Evolutionary conservation across 2,113 vertebrate species (phyloP).

Genomic region (Ahaetulla prasina): DNA sequence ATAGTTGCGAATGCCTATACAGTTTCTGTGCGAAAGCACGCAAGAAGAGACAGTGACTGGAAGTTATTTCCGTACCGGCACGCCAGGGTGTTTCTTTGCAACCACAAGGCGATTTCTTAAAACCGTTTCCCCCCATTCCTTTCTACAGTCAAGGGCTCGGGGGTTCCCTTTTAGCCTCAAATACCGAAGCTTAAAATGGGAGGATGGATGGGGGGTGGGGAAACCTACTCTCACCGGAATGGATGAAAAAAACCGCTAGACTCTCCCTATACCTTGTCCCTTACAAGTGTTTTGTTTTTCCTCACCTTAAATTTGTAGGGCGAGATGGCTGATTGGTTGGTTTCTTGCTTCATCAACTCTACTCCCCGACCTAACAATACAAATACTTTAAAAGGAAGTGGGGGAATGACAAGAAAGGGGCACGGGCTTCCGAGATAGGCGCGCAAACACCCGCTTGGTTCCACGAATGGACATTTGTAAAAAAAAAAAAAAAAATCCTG

Average conservation of each 20-base stretch:
- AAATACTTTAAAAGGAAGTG: not conserved
- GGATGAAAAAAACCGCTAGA: not conserved
- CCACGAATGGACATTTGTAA: constrained; percentile 6
- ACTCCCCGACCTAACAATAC: not conserved
- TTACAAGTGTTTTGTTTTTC: not conserved
- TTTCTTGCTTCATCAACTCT: not conserved
- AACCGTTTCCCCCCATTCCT: not conserved
- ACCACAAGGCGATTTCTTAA: not conserved
- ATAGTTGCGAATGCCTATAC: not conserved
- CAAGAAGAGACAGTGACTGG: too few species aligned
- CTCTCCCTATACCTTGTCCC: too few species aligned
- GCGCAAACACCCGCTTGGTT: not conserved
- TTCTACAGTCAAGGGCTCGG: not conserved
- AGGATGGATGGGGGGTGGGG: too few species aligned
- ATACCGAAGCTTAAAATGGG: not conserved
- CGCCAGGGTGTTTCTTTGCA: not conserved
- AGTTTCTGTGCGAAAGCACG: not conserved
- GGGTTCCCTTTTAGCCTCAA: not conserved
- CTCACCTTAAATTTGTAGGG: not conserved
- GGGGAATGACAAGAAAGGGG: not conserved
- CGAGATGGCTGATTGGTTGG: not conserved
- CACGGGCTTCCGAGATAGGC: not conserved
- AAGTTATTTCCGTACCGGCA: not conserved
- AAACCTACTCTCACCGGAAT: not conserved
- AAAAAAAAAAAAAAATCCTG: not conserved